Evolutionary conservation across 2,888 invertebrate genomes (phyloP).

Genomic region (Tenthredo scrophulariae): DNA sequence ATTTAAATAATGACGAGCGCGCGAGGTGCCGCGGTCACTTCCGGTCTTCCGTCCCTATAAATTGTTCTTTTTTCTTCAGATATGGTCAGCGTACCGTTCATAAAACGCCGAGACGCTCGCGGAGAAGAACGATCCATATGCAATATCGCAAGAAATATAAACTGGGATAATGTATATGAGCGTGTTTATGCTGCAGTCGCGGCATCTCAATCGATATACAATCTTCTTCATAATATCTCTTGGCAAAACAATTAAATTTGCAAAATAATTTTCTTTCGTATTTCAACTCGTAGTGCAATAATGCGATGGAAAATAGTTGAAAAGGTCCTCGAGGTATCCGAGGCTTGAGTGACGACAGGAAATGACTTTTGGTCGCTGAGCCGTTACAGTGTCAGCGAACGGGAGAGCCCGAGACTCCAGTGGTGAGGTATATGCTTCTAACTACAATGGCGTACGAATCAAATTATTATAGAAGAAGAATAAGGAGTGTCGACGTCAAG

Average conservation of each 20-base stretch:
- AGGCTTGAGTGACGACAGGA: constrained; percentile 47
- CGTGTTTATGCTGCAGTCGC: no score
- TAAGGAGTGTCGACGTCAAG: constrained; percentile 1
- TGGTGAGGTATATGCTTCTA: neutral
- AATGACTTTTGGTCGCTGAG: constrained; percentile 50
- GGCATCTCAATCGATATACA: neutral
- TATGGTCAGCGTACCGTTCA: constrained; percentile 18
- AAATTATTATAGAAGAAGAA: neutral
- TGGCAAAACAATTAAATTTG: neutral
- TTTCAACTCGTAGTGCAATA: neutral
- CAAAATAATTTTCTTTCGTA: neutral
- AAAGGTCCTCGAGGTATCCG: neutral
- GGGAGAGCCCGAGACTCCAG: constrained; percentile 2
- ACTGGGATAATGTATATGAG: neutral
- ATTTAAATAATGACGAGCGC: constrained; percentile 75
- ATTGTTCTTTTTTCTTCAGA: neutral
- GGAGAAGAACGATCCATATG: neutral
- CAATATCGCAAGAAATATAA: neutral
- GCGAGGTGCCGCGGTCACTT: constrained; percentile 66
- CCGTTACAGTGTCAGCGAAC: constrained; percentile 43
- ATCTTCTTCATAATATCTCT: neutral
- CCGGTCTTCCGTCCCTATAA: constrained; percentile 37
- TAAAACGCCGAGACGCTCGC: neutral
- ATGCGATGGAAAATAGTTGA: neutral
- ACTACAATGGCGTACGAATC: constrained; percentile 21